Evolutionary conservation across 1,140 invertebrate genomes (phyloP), one percentile per base, ranked within the genome.

Genomic region (Galleria mellonella): DNA sequence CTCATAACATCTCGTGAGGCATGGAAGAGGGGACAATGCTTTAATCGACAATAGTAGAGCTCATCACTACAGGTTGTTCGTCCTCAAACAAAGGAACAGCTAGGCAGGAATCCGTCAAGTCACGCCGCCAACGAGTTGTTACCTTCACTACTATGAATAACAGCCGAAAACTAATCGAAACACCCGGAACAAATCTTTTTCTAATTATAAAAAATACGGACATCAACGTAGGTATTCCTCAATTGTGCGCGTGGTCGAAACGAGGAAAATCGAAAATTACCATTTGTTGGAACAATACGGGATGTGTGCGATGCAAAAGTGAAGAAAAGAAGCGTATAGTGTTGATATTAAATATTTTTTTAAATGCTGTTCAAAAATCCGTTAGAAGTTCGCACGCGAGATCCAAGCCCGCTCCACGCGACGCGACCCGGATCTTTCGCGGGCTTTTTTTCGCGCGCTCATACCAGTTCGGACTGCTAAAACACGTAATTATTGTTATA

Each of bases 161-260:
- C 63, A 71, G 53, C 72, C 72, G 54, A 78, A 78, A 74, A 70
- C 67, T 73, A 78, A 78, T 83, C 78, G 64, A 77, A 77, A 75
- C 67, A 72, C 68, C 78, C 74, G 69, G 66, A 77, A 72, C 79
- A 60, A 78, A 81, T 78, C 61, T 69, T 73, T 72, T 72, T 70
- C 50, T 75, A 75, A 81, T 71, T 67, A 68, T 50, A 64, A 73
- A 72, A 76, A 72, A 72, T 59, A 47, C 51, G 59, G 56, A 73
- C 65, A 65, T 41, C 62, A 56, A 67, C 57, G 51, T n/a, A n/a
- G n/a, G n/a, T 50, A 74, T 72, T 69, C 59, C 55, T 63, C 54
- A 47, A 32, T 44, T 43, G 42, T 37, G 28, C 37, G 62, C 14
- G 54, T 50, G 38, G 44, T 44, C 51, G 43, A 51, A 35, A 47